Evolutionary conservation across 2,888 invertebrate species (phyloP).

Genomic region (Actias luna): DNA sequence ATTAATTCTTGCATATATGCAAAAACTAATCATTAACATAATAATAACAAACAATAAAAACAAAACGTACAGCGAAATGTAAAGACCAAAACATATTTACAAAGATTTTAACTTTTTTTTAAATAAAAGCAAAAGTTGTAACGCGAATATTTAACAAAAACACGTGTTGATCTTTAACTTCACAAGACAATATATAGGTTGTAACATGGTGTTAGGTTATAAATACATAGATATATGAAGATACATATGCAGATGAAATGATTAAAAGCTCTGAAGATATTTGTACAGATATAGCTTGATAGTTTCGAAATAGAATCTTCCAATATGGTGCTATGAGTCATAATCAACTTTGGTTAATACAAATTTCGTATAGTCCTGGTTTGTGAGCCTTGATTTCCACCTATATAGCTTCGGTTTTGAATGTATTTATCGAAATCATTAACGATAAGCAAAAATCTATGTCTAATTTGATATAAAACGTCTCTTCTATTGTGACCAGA

Average conservation of each 20-base stretch:
- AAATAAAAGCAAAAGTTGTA: background rate
- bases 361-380: background rate
- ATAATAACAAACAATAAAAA: background rate
- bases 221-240: background rate
- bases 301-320: background rate
- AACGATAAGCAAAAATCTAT: too few relatives aligned
- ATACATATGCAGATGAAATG: background rate
- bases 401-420: too few relatives aligned
- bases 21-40: conserved; percentile 3
- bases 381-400: background rate
- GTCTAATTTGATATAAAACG: background rate
- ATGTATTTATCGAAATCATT: too few relatives aligned
- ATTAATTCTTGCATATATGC: conserved; percentile 48
- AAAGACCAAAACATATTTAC: background rate
- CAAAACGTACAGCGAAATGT: background rate
- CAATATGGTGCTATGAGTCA: background rate
- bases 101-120: background rate
- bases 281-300: background rate
- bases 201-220: background rate
- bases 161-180: background rate
- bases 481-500: background rate
- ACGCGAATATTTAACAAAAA: background rate
- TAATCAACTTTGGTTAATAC: background rate
- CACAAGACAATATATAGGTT: background rate
- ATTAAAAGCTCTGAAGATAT: background rate